Evolutionary conservation across 2,113 vertebrate genomes (phyloP), one percentile per base, ranked within the genome.

Genomic region (Chamaea fasciata): DNA sequence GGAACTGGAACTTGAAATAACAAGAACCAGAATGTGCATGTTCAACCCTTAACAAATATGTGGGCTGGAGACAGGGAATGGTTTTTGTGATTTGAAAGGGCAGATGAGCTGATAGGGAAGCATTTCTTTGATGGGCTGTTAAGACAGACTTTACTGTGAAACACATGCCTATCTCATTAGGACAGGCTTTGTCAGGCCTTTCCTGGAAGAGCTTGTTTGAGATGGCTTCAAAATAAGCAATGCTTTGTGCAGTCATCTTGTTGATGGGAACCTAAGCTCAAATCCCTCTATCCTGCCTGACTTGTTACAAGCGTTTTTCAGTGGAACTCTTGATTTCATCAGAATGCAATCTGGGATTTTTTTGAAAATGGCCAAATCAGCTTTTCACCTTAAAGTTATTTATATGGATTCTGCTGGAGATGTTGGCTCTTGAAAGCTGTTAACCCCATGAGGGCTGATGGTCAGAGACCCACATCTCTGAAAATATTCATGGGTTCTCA

Each of bases 401-500:
- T 53, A 6, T 49, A 11, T 41, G 15, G 75, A 47, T 89, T 74
- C 64, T 71, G 16, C 70, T 50, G 3, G 28, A 79, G 37, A 67
- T 89, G 19, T 18, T 47, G 41, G 17, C 24, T 57, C 39, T n/a
- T 41, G 42, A 37, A 64, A 53, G 42, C 55, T 50, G 23, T 63
- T 65, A 39, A 73, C 37, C 23, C 11, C 18, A 7, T 0, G 1
- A 71, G 39, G 20, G 62, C 37, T 47, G 87, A 14, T 47, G 73
- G 30, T 49, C 42, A 20, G 84, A 78, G 35, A 83, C 28, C 10
- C 37, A 8, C 30, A 55, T 41, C 57, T 83, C 71, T 68, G 62
- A 23, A 50, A 68, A 55, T 10, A 39, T 3, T 33, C 0, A 0
- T 22, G n/a, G 15, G 21, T 67, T 83, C 62, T 63, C 10, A 1